These are phyloP conservation scores for Ephialtes manifestator DNA, from an alignment of 2,888 invertebrate species.

Conservation along the genomic window DNA sequence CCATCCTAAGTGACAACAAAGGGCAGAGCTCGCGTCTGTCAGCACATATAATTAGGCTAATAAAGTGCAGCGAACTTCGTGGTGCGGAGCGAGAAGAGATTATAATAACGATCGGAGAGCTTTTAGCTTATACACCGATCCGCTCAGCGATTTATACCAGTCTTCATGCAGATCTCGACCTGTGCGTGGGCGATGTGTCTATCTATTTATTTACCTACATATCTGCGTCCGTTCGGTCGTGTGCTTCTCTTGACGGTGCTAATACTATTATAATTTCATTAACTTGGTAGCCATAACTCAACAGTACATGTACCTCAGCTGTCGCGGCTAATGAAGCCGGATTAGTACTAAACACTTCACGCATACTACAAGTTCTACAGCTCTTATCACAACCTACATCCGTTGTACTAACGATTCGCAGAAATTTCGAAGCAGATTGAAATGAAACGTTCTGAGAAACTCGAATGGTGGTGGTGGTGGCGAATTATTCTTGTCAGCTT, in stretches of 20 bases:
- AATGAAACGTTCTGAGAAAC: constrained; percentile 72
- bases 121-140: constrained; percentile 66
- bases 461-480: constrained; percentile 71
- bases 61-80: background rate
- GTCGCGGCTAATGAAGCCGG: background rate
- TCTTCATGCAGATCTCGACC: constrained; percentile 81
- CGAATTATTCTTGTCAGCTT: constrained; percentile 76
- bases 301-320: background rate
- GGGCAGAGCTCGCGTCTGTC: background rate
- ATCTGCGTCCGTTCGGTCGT: constrained; percentile 12
- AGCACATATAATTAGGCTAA: too few species aligned
- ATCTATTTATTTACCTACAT: constrained; percentile 66
- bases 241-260: background rate
- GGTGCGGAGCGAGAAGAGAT: constrained; percentile 63
- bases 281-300: background rate
- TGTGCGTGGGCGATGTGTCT: constrained; percentile 75
- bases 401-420: constrained; percentile 55
- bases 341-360: background rate
- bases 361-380: constrained; percentile 29
- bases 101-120: constrained; percentile 79
- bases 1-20: background rate
- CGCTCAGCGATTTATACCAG: constrained; percentile 71
- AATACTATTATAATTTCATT: background rate
- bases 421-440: constrained; percentile 16
- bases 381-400: background rate